Evolutionary conservation across 1,140 invertebrate species (phyloP).

Genomic region (Spodoptera frugiperda): DNA sequence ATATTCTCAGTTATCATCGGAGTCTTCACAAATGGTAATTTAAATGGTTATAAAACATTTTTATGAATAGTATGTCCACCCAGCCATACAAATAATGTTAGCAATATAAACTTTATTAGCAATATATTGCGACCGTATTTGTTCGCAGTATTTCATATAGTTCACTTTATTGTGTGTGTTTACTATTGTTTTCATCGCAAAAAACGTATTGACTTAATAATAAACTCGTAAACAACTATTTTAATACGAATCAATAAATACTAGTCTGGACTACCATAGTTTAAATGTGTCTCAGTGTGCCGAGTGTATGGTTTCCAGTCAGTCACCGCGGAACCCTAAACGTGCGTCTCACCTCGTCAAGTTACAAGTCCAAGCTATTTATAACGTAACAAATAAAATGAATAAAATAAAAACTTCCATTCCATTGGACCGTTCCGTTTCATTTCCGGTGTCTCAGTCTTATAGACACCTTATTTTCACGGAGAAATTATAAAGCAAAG

Average conservation of each 20-base stretch:
- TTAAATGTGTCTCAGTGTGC: too few relatives aligned
- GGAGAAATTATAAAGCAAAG: constrained; percentile 61
- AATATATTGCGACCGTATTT: too few relatives aligned
- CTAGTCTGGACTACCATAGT: too few relatives aligned
- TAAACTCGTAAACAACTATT: too few relatives aligned
- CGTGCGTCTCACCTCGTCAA: neutral
- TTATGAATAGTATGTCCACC: constrained; percentile 21
- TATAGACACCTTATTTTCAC: constrained; percentile 57
- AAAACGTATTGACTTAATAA: too few relatives aligned
- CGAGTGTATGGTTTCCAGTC: neutral
- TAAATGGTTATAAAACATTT: constrained; percentile 38
- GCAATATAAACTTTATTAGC: too few relatives aligned
- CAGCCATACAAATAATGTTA: too few relatives aligned
- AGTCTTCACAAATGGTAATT: constrained; percentile 16
- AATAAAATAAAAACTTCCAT: constrained; percentile 33
- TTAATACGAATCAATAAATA: too few relatives aligned
- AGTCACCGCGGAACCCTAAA: neutral
- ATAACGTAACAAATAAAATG: constrained; percentile 42
- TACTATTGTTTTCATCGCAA: too few relatives aligned
- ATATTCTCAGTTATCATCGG: neutral
- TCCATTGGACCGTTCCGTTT: constrained; percentile 34
- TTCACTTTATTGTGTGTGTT: too few relatives aligned
- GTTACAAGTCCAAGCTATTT: constrained; percentile 3
- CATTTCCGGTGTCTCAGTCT: constrained; percentile 42
- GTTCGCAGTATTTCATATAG: too few relatives aligned